Conservation (phyloP, 2,113 vertebrate species). For the Cyprinodon variegatus region DNA sequence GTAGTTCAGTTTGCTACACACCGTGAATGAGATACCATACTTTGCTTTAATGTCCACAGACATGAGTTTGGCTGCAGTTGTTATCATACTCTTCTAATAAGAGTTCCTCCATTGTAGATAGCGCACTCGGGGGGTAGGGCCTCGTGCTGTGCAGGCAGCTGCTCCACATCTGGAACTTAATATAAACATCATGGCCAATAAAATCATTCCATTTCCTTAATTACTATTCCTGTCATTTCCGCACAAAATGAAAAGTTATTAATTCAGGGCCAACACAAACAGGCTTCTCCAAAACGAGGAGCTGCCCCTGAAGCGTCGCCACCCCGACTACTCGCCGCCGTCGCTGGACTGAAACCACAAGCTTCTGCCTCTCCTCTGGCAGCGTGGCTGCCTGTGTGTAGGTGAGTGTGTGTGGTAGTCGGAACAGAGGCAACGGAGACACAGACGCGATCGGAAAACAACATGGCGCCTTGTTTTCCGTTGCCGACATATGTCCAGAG, state of each 20-base stretch:
- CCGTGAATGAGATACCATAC: conserved; percentile 41
- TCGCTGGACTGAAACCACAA: conserved; percentile 72
- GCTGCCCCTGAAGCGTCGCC: conserved; percentile 63
- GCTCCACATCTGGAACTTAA: conserved; percentile 87
- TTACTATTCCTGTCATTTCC: conserved; percentile 89
- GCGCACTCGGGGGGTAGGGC: conserved; percentile 53
- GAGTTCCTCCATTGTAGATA: conserved; percentile 51
- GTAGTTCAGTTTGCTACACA: conserved; percentile 29
- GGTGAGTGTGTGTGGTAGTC: not conserved
- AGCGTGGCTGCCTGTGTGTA: conserved; percentile 23
- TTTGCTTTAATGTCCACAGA: conserved; percentile 33
- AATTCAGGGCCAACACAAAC: conserved; percentile 80
- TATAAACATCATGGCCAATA: conserved; percentile 84
- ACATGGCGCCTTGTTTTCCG: conserved; percentile 70
- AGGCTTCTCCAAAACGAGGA: conserved; percentile 70
- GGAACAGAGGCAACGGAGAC: conserved; percentile 42
- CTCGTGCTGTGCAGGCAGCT: conserved; percentile 80
- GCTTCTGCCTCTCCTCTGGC: conserved; percentile 52
- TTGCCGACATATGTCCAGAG: conserved; percentile 55
- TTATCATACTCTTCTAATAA: conserved; percentile 65
- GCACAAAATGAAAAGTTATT: conserved; percentile 82
- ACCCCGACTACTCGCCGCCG: conserved; percentile 70
- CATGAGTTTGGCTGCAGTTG: conserved; percentile 40
- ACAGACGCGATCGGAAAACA: conserved; percentile 65
- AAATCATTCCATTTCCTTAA: conserved; percentile 87